Evolutionary conservation across 2,113 vertebrate genomes (phyloP), one percentile per base, ranked within the genome.

Genomic region (Hemiprocne comata): DNA sequence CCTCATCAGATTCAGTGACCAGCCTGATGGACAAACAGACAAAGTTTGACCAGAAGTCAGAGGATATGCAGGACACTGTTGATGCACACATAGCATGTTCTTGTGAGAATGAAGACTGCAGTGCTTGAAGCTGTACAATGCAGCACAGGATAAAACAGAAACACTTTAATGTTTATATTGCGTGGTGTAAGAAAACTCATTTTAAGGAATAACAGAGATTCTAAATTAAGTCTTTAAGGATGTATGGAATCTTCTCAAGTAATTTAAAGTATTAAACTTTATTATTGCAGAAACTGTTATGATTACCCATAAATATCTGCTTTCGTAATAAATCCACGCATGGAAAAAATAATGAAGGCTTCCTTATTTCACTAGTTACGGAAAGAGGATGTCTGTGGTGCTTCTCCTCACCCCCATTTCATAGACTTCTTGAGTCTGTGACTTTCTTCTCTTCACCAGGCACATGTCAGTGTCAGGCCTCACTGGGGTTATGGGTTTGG

Each of bases 301-400:
- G 66, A 95, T 80, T 94, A 34, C 62, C 36, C 60, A 57, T 82
- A 80, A 94, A 40, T 82, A 81, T 12, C 46, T 91, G 75, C 96
- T 94, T 97, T 96, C 64, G 0, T 94, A 97, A 97, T 97, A 97
- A 97, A 97, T 79, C 77, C 77, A 79, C 12, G 97, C 97, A 97
- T 92, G 88, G 87, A 88, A 93, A 97, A 88, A 76, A 20, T 26
- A 10, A 25, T 64, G 71, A 34, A 57, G 33, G 11, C 10, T 95
- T 93, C 31, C 29, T 94, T 81, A 38, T 92, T 96, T 94, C 24
- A 15, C 42, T 77, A 42, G 26, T n/a, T 69, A 23, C 70, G 46
- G 66, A 79, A 84, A 67, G 36, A 67, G 23, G 21, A 71, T 4
- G 2, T 76, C 40, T 83, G 26, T 50, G 33, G 6, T 71, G 10